Conservation (phyloP, 1,140 invertebrate genomes). For the Hirudo medicinalis region DNA sequence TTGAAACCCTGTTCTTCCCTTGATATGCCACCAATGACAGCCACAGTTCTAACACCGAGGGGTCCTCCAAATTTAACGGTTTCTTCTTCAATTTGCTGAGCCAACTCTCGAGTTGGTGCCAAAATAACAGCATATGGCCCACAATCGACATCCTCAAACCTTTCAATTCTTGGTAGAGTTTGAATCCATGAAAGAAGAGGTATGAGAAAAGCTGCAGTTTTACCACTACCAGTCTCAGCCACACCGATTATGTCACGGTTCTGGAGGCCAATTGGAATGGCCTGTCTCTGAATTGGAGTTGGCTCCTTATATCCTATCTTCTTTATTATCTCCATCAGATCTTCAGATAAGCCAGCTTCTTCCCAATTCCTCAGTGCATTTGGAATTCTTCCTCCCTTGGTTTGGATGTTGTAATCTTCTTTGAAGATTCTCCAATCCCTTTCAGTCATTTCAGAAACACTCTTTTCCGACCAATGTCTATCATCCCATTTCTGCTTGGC, state of each 20-base stretch:
- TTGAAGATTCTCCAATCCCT: conserved; percentile 99
- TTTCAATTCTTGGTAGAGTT: conserved; percentile 84
- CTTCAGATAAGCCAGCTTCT: conserved; percentile 77
- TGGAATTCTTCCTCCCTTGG: conserved; percentile 92
- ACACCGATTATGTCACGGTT: conserved; percentile 99
- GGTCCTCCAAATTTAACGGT: conserved; percentile 10
- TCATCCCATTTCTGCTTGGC: conserved; percentile 98
- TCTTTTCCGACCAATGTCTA: conserved; percentile 95
- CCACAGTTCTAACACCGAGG: conserved; percentile 42
- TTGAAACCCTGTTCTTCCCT: conserved; percentile 96
- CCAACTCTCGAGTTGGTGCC: conserved; percentile 16
- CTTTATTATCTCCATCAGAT: conserved; percentile 86
- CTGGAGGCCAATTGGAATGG: conserved; percentile 93
- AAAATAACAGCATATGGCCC: conserved; percentile 7
- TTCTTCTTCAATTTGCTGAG: conserved; percentile 15
- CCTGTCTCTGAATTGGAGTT: conserved; percentile 96
- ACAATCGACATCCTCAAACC: conserved; percentile 61
- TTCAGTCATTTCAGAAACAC: conserved; percentile 87
- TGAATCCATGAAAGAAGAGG: conserved; percentile 96
- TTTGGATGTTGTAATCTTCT: conserved; percentile 97
- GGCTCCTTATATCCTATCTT: conserved; percentile 93
- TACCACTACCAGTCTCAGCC: conserved; percentile 94
- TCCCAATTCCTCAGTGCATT: conserved; percentile 89
- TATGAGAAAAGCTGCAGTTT: conserved; percentile 95
- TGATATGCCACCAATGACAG: conserved; percentile 92